Percentiles rank a stretch among this genome's conserved stretches.
Evolutionary conservation across 1,140 invertebrate species (phyloP).

Genomic region (Drosophila fuyamai): DNA sequence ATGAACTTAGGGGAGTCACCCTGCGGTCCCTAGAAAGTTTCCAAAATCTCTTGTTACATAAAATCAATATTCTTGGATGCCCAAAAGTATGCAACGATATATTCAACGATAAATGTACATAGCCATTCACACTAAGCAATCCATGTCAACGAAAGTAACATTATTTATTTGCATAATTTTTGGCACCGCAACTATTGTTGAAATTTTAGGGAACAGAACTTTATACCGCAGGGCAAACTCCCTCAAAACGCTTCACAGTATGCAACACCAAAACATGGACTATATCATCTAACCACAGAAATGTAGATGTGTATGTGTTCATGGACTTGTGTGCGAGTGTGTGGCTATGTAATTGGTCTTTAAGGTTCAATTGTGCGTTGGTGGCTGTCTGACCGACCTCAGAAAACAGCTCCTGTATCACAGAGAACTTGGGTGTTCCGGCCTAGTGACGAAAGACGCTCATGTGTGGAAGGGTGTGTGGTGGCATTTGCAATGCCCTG

Average conservation of each 20-base stretch:
- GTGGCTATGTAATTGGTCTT: constrained; percentile 45
- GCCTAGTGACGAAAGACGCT: constrained; percentile 38
- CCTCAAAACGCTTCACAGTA: constrained; percentile 48
- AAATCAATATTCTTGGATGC: neutral
- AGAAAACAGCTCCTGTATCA: constrained; percentile 42
- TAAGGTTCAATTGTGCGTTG: constrained; percentile 38
- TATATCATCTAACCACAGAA: constrained; percentile 50
- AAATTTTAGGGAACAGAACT: neutral
- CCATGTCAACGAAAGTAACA: neutral
- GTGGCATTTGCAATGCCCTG: constrained; percentile 37
- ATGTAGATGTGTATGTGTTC: constrained; percentile 40
- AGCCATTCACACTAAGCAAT: neutral
- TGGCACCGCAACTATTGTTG: neutral
- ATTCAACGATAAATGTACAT: neutral
- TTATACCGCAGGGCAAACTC: constrained; percentile 37
- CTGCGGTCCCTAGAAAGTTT: constrained; percentile 18
- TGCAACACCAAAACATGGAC: constrained; percentile 56
- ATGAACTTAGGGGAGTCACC: constrained; percentile 20
- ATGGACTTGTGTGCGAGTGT: constrained; percentile 21
- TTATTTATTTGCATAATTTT: neutral
- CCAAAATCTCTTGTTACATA: neutral
- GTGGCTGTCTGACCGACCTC: constrained; percentile 34
- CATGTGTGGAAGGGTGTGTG: constrained; percentile 21
- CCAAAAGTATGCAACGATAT: constrained; percentile 3
- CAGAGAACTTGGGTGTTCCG: constrained; percentile 28